Base-by-base conservation (phyloP, 1,140 invertebrate genomes). In the Cryptotermes secundus region DNA sequence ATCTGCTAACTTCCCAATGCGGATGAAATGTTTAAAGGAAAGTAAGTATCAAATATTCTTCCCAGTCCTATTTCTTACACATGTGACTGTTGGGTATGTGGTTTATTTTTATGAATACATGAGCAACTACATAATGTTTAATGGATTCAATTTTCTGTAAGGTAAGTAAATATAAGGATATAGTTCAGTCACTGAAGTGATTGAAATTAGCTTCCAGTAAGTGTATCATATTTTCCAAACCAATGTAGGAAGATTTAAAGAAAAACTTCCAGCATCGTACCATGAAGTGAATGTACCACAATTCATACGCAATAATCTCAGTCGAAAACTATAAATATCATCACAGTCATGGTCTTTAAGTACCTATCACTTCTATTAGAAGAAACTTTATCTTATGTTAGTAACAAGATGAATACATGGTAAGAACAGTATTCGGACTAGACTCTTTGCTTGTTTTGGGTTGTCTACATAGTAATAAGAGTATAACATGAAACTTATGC, bases 271-370 rank as follows among this genome's bases (percentile, higher is more conserved):
- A 72, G 26, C 9, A 14, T 31, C 59, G 31, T 31, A 72, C n/a
- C 59, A 72, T 72, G 59, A n/a, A 72, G 26, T 72, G 59, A 31
- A 31, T 31, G 31, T 31, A 31, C n/a, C 26, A 65, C n/a, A n/a
- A 72, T 31, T 72, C 26, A 72, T 72, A 72, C 26, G 1, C 16
- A 49, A 10, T 72, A 72, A 72, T n/a, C 6, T 31, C 59, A 72
- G 31, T 9, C 31, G 14, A 49, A 49, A 38, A 1, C 22, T n/a
- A 72, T 9, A 72, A 31, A 72, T 72, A 72, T 31, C n/a, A 72
- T 72, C 59, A 72, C 59, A 72, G 59, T 72, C 59, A 72, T 72
- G 59, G 59, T 72, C 26, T 72, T 72, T 72, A 72, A 72, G 59
- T 72, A 72, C 59, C 6, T 1, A 1, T 9, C 7, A 31, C 26